Percentiles rank a stretch among this genome's conserved stretches.
Evolutionary conservation across 2,797 vertebrate species (phyloP).

Genomic region (Petrocephalus sullivani): DNA sequence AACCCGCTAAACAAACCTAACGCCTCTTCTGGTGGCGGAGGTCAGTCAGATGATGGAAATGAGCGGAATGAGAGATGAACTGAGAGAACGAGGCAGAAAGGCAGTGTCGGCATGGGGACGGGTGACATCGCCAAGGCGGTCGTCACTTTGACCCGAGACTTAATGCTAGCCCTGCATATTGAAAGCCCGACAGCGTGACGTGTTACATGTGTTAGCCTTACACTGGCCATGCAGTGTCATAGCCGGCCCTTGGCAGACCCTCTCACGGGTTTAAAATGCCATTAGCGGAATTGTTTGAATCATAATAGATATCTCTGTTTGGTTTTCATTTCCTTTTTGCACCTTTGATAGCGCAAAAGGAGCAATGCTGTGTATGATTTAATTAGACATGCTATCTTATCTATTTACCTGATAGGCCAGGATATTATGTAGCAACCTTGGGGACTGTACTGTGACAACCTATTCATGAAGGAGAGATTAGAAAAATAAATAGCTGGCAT

Average conservation of each 20-base stretch:
- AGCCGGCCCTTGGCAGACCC: not conserved
- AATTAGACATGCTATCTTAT: slow-evolving; percentile 13
- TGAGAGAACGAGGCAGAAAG: not conserved
- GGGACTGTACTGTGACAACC: slow-evolving; percentile 7
- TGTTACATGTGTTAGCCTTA: not conserved
- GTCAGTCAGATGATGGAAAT: not conserved
- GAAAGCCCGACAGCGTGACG: not conserved
- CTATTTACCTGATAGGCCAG: slow-evolving; percentile 6
- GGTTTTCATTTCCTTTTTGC: slow-evolving; percentile 11
- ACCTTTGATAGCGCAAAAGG: not conserved
- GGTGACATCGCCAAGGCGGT: not conserved
- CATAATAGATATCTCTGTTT: not conserved
- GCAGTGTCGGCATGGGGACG: not conserved
- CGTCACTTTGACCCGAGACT: not conserved
- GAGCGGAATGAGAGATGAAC: not conserved
- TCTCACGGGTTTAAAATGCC: not conserved
- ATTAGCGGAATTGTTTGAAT: not conserved
- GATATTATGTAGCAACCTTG: slow-evolving; percentile 8
- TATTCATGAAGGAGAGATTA: slow-evolving; percentile 11
- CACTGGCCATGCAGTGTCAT: not conserved
- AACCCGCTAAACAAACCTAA: not conserved
- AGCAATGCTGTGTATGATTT: not conserved
- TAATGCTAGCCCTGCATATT: not conserved
- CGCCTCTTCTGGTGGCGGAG: not conserved
- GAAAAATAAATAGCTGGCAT: slow-evolving; percentile 6